phyloP scores from a whole-genome alignment of 2,797 vertebrate genomes.

The Eulemur mongoz region DNA sequence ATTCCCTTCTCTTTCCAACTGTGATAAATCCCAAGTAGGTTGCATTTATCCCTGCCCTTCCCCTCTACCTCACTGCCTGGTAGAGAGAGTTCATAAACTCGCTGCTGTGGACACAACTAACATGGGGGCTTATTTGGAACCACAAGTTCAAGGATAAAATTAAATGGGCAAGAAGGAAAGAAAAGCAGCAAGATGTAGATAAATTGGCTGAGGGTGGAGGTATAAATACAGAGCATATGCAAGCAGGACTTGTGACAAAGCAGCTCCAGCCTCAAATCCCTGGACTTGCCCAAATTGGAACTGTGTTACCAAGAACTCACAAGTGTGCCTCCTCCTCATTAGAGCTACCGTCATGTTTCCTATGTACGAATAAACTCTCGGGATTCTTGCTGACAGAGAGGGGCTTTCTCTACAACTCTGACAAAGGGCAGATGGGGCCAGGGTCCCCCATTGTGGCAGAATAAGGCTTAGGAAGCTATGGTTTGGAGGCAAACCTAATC shows the following conservation, averaged over 20 bases:
- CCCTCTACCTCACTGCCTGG: background rate
- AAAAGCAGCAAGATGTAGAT: conserved; percentile 1
- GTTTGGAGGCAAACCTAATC: background rate
- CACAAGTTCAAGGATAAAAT: conserved; percentile 41
- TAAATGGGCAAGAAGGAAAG: conserved; percentile 34
- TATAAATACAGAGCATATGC: background rate
- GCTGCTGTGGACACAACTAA: background rate
- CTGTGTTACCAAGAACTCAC: conserved; percentile 44
- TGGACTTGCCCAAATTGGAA: conserved; percentile 4
- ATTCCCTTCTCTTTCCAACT: background rate
- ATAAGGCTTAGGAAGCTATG: background rate
- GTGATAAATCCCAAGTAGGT: background rate
- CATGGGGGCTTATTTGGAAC: background rate
- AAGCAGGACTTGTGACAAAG: conserved; percentile 7
- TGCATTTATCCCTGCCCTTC: background rate
- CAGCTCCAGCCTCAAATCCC: background rate
- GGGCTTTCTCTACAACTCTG: background rate
- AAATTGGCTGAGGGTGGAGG: background rate
- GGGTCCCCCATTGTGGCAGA: rapidly evolving
- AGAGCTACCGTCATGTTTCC: background rate
- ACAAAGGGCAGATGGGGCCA: background rate
- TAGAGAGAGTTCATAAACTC: background rate
- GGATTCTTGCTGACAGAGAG: background rate
- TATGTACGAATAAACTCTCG: background rate
- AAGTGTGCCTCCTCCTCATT: background rate